Base-by-base conservation (phyloP, 35 echinoderm and acorn worm species). In the Apostichopus japonicus region DNA sequence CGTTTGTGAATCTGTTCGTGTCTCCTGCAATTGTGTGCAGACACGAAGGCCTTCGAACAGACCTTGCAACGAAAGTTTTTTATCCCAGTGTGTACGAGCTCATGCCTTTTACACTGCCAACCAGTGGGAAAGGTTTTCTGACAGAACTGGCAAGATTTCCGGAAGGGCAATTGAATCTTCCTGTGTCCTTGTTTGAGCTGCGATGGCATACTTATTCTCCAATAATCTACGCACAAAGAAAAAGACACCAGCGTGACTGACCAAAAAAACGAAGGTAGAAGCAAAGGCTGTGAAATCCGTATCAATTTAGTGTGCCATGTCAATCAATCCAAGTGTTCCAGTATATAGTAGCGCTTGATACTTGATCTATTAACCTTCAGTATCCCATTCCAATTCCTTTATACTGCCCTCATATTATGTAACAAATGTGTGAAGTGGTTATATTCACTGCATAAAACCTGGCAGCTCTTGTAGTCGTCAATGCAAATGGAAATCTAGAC, bases 31-130 rank as follows among this genome's bases (percentile, higher is more conserved):
- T 62, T 72, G 63, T 67, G 22, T 22, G 62, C 86, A 27, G 57
- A 89, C 59, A 67, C 23, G 23, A 94, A 94, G 4, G 77, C 63
- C 52, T 94, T 91, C 53, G 77, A 70, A 53, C 93, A 94, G 13
- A 55, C 21, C 55, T 56, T 72, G 62, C 93, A 94, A 9, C 44
- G 54, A 79, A 94, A 94, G 5, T 78, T 78, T 78, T 84, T 94
- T 24, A 62, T 58, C 17, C 89, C 78, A 6, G 93, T 94, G 80
- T 94, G 93, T 23, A 91, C 92, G 33, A 79, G 76, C 33, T 58
- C 65, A 27, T 94, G 93, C 14, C 65, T 72, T 61, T 92, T 57
- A 23, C 88, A 83, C 23, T 73, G 58, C 21, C 90, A 61, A 7
- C 67, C 79, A 15, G 56, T 65, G 55, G 52, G 61, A 23, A 94